These are phyloP conservation scores for Alaudala cheleensis DNA, from an alignment of 2,113 vertebrate species.

Conservation along the genomic window DNA sequence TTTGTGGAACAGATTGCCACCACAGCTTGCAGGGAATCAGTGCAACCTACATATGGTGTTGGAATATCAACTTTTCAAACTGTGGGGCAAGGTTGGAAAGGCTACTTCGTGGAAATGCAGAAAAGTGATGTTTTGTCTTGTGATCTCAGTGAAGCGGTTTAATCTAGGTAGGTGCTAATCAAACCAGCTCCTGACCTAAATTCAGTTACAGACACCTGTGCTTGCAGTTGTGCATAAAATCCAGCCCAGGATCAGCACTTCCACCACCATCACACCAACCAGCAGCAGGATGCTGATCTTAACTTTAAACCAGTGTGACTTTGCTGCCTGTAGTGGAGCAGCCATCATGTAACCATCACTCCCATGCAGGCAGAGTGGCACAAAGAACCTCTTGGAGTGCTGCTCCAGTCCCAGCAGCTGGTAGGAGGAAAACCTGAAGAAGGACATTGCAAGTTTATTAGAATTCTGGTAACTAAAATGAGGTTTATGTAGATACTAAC, in stretches of 20 bases:
- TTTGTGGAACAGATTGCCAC: not conserved
- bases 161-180: not conserved
- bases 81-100: not conserved
- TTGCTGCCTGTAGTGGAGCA: not conserved
- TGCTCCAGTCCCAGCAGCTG: not conserved
- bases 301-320: not conserved
- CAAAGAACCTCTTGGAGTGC: not conserved
- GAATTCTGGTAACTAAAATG: not conserved
- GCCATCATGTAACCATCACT: rapidly evolving
- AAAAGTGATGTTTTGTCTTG: not conserved
- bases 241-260: not conserved
- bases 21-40: not conserved
- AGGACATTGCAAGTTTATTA: not conserved
- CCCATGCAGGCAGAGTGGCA: not conserved
- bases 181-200: not conserved
- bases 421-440: not conserved
- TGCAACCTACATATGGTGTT: rapidly evolving
- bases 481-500: not conserved
- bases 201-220: not conserved
- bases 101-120: not conserved
- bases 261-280: not conserved
- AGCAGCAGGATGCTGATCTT: not conserved
- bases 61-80: not conserved
- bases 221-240: not conserved
- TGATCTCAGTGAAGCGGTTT: not conserved